These are phyloP conservation scores for Lucifuga dentata DNA, from an alignment of 2,113 vertebrate species.

Conservation along the genomic window DNA sequence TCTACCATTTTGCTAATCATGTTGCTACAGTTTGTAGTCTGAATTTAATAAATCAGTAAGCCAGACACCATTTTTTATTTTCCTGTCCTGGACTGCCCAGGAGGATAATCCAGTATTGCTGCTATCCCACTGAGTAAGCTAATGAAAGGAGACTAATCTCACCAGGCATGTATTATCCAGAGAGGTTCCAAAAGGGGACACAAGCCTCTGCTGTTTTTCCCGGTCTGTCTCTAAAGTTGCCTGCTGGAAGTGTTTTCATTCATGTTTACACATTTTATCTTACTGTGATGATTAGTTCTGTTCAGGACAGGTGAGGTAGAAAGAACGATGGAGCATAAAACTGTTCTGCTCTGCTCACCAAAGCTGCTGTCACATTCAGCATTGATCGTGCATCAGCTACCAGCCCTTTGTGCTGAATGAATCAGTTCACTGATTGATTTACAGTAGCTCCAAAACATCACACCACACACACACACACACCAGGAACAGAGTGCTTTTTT, in stretches of 20 bases:
- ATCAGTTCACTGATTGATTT: slow-evolving; percentile 66
- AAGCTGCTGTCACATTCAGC: slow-evolving; percentile 37
- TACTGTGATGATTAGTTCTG: background rate
- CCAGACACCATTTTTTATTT: background rate
- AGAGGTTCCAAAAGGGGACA: slow-evolving; percentile 33
- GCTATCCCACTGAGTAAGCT: slow-evolving; percentile 39
- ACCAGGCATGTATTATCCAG: slow-evolving; percentile 44
- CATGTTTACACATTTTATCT: background rate
- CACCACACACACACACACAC: slow-evolving; percentile 12
- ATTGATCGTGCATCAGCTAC: slow-evolving; percentile 61
- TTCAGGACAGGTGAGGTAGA: background rate
- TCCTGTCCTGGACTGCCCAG: background rate
- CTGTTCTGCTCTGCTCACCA: slow-evolving; percentile 11
- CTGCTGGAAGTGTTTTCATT: slow-evolving; percentile 10
- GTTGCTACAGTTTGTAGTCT: background rate
- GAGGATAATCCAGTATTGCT: slow-evolving; percentile 47
- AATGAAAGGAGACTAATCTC: slow-evolving; percentile 60
- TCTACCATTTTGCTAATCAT: background rate
- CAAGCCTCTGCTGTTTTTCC: slow-evolving; percentile 10
- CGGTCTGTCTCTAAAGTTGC: background rate
- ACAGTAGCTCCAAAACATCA: slow-evolving; percentile 52
- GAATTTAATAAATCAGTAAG: too few relatives aligned
- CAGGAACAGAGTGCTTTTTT: slow-evolving; percentile 28
- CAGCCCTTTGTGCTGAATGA: slow-evolving; percentile 62
- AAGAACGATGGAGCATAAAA: background rate